A percentile compares a stretch with the other conserved stretches of the same genome.
Evolutionary conservation across 2,888 invertebrate genomes (phyloP).

Genomic region (Acanthosepion esculentum): DNA sequence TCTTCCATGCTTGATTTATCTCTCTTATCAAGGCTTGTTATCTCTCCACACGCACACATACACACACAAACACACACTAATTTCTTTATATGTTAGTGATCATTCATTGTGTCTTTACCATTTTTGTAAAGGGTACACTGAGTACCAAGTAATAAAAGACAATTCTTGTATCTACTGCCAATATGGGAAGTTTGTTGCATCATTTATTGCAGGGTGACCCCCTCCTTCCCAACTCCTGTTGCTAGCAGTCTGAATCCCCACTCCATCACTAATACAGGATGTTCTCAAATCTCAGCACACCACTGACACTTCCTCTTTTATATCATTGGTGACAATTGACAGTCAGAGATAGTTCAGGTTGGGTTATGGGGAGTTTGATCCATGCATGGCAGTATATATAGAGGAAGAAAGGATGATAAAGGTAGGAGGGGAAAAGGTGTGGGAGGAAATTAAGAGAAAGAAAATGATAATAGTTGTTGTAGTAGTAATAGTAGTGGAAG

Average conservation of each 20-base stretch:
- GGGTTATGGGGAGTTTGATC: not conserved
- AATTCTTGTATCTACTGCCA: not conserved
- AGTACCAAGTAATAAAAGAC: not conserved
- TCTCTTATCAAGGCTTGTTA: not conserved
- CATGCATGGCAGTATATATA: not conserved
- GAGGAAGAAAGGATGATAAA: not conserved
- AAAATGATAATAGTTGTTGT: not conserved
- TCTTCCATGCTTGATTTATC: not conserved
- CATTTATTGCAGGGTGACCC: not conserved
- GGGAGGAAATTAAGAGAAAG: not conserved
- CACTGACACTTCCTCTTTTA: not conserved
- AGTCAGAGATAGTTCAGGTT: not conserved
- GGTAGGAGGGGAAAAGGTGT: not conserved
- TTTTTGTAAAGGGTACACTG: not conserved
- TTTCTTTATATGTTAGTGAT: not conserved
- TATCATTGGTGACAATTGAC: not conserved
- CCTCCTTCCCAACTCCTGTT: no score
- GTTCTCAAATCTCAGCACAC: slow-evolving; percentile 11
- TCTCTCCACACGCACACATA: not conserved
- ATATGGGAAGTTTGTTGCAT: slow-evolving; percentile 9
- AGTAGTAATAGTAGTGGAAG: no score
- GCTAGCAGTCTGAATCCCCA: not conserved
- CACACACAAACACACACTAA: not conserved
- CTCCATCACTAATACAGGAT: not conserved
- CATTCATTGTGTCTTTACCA: not conserved